A percentile compares a stretch with the other conserved stretches of the same genome.
Conservation (phyloP, 2,888 invertebrate species). For the Meloe dianella region DNA sequence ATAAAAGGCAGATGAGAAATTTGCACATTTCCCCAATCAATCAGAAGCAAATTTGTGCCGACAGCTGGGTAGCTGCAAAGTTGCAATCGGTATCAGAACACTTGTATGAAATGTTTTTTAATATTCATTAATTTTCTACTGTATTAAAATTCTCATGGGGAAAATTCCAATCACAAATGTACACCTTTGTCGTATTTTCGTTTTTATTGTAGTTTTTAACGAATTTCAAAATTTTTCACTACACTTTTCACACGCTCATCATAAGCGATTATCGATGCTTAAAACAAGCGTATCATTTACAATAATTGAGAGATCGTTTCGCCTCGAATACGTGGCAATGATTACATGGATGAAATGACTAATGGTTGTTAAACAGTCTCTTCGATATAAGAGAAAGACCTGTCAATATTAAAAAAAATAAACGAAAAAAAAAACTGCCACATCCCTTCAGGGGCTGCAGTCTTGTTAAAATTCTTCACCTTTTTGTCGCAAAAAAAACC, state of each 20-base stretch:
- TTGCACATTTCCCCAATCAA: too few species aligned
- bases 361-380: conserved; percentile 44
- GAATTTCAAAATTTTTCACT: conserved; percentile 23
- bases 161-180: not conserved
- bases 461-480: conserved; percentile 45
- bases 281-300: conserved; percentile 40
- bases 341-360: conserved; percentile 45
- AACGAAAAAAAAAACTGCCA: not conserved
- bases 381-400: conserved; percentile 28
- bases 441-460: conserved; percentile 31
- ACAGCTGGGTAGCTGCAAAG: too few species aligned
- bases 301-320: conserved; percentile 45
- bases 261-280: conserved; percentile 29
- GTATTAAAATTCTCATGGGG: too few species aligned
- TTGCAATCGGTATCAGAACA: too few species aligned
- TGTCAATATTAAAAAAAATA: conserved; percentile 32
- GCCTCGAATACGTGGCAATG: conserved; percentile 39
- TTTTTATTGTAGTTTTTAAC: not conserved
- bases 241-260: conserved; percentile 37
- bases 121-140: too few species aligned
- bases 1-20: too few species aligned
- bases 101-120: too few species aligned
- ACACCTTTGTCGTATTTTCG: too few species aligned
- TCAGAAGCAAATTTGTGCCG: too few species aligned
- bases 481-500: conserved; percentile 37